Base-by-base conservation (phyloP, 1,140 invertebrate genomes). In the Dendrolimus punctatus region DNA sequence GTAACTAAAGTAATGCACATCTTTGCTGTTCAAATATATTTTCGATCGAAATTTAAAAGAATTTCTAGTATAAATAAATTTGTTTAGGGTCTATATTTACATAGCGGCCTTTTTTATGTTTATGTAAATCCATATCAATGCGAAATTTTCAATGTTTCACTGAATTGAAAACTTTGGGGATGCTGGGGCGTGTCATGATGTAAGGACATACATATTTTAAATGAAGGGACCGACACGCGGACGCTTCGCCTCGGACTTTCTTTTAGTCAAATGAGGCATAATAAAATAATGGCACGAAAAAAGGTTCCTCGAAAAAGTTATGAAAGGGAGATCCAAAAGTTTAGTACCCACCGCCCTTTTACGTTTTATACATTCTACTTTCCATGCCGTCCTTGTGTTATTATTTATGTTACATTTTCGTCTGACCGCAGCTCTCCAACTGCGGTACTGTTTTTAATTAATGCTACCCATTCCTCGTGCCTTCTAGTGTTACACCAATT, bases 401-500 rank as follows among this genome's bases (percentile, higher is more conserved):
- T 82, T 81, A 82, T 82, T 81, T 82, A 80, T 72, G 73, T 79
- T 73, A 72, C 73, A 64, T 80, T 76, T 66, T 53, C 65, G 60
- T 60, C 69, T 74, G 74, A 79, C 76, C 79, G 68, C 76, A 57
- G 55, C 58, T 65, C 56, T 62, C 60, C 53, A 47, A 49, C 60
- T 65, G 71, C 64, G 68, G 73, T 60, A 57, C 66, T 73, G 69
- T 72, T 77, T 82, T 81, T 85, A 83, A 85, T 83, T 81, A 85
- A 85, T 76, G 72, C 71, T 60, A 58, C 68, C 55, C 71, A 70
- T 68, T 66, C 58, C 60, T 62, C 66, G 53, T 75, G 73, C 74
- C 72, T 76, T 62, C 68, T 85, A 80, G 78, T 85, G 77, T 79
- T 78, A 77, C 77, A 81, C 73, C 76, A 83, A 85, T 80, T 81